These are phyloP conservation scores for Ophonus ardosiacus DNA, from an alignment of 2,888 invertebrate species.

Conservation along the genomic window DNA sequence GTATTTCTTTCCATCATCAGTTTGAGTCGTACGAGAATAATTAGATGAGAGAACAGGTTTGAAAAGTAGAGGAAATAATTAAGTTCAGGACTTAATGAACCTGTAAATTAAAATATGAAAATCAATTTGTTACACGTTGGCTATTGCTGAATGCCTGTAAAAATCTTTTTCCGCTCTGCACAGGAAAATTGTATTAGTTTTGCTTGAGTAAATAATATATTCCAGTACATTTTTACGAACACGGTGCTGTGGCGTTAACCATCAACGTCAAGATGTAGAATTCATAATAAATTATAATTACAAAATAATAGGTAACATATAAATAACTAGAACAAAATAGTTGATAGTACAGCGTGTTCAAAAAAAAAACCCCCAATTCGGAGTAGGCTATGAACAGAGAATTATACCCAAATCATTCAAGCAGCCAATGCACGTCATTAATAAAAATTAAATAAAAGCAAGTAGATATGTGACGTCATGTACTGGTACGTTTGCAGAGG, in stretches of 20 bases:
- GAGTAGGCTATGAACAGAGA: too few species aligned
- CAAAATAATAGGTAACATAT: too few species aligned
- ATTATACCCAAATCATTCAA: too few species aligned
- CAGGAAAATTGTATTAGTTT: slow-evolving; percentile 40
- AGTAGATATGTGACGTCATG: too few species aligned
- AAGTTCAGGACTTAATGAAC: slow-evolving; percentile 59
- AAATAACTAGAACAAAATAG: too few species aligned
- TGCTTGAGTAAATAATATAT: slow-evolving; percentile 36
- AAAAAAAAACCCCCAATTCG: too few species aligned
- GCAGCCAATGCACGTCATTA: too few species aligned
- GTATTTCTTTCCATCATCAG: neutral
- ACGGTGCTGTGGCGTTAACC: neutral
- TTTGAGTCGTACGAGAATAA: slow-evolving; percentile 47
- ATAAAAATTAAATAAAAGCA: too few species aligned
- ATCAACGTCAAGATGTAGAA: neutral
- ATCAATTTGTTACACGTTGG: slow-evolving; percentile 56
- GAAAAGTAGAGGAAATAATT: slow-evolving; percentile 60
- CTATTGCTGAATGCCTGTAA: slow-evolving; percentile 40
- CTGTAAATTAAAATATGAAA: slow-evolving; percentile 62
- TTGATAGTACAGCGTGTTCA: too few species aligned
- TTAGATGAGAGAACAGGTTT: slow-evolving; percentile 55
- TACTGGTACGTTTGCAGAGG: too few species aligned
- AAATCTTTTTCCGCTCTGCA: slow-evolving; percentile 34
- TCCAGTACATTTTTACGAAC: neutral
- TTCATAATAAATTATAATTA: too few species aligned